Conservation (phyloP, 1,140 invertebrate species). For the Saccostrea cuccullata region DNA sequence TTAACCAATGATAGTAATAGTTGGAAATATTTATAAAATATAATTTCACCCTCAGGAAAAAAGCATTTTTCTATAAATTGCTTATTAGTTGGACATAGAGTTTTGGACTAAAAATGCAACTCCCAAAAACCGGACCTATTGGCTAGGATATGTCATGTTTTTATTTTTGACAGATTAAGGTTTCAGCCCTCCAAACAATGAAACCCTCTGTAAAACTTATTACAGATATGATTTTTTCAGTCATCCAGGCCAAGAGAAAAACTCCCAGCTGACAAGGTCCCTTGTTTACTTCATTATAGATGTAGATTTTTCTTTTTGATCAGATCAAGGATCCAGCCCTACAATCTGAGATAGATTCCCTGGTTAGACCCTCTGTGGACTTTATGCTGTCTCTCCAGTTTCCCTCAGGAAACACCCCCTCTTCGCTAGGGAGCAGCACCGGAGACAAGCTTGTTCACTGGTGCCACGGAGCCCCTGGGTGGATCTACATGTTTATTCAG, state of each 20-base stretch:
- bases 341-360: constrained; percentile 56
- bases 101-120: too few relatives aligned
- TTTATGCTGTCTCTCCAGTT: constrained; percentile 82
- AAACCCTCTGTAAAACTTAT: background rate
- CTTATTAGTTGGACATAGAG: too few relatives aligned
- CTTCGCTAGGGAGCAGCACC: constrained; percentile 85
- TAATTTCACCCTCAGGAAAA: too few relatives aligned
- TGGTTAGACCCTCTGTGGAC: constrained; percentile 83
- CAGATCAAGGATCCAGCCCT: constrained; percentile 66
- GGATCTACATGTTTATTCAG: constrained; percentile 86
- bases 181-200: background rate
- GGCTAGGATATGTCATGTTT: too few relatives aligned
- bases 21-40: too few relatives aligned
- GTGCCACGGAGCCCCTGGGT: constrained; percentile 96
- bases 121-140: too few relatives aligned
- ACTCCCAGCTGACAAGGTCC: background rate
- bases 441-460: constrained; percentile 93
- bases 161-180: background rate
- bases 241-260: background rate
- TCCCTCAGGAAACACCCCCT: constrained; percentile 91
- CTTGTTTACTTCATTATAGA: background rate
- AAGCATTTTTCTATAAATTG: too few relatives aligned
- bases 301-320: constrained; percentile 16
- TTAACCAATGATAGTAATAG: too few relatives aligned
- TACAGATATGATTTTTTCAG: background rate